Evolutionary conservation across 1,140 invertebrate species (phyloP), one percentile per base, ranked within the genome.

Genomic region (Hesperophylax magnus): DNA sequence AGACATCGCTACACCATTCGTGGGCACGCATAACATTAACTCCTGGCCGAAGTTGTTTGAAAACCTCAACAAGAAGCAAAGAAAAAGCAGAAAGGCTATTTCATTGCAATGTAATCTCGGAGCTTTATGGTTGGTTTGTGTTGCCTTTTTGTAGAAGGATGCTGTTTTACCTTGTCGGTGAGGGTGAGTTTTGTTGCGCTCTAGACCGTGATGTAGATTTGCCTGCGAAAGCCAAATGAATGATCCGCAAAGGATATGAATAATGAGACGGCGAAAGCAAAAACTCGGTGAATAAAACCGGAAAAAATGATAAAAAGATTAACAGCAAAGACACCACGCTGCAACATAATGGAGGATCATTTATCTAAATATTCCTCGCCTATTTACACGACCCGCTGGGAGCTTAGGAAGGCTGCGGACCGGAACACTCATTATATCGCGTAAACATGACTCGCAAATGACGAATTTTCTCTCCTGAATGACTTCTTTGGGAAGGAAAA

Each of bases 311-410:
- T 83, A 83, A 83, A 81, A 81, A 83, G 82, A 83, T 83, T 83
- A 83, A 81, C 82, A 81, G 82, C 82, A 81, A 81, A 81, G 82
- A 83, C 82, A 83, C 82, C 82, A 61, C 67, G 79, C 31, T 83
- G 82, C 82, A 83, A 52, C 79, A 79, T 80, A 83, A 81, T 83
- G 77, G 82, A 39, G 82, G 82, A 83, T 83, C 82, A 83, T 83
- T 83, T 83, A 83, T 83, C 82, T 83, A 83, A 83, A 83, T 83
- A 83, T 83, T 83, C 78, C 75, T 81, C 82, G 82, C 79, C 80
- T 81, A 83, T 83, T 83, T 83, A 83, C 76, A 20, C 63, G 24
- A 77, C 74, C 75, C 79, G 24, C 47, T 74, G 65, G 24, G 77
- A 61, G 63, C 74, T 83, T 80, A 77, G 65, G 67, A 74, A 77